Evolutionary conservation across 2,113 vertebrate genomes (phyloP).

Genomic region (Crotalus tigris): DNA sequence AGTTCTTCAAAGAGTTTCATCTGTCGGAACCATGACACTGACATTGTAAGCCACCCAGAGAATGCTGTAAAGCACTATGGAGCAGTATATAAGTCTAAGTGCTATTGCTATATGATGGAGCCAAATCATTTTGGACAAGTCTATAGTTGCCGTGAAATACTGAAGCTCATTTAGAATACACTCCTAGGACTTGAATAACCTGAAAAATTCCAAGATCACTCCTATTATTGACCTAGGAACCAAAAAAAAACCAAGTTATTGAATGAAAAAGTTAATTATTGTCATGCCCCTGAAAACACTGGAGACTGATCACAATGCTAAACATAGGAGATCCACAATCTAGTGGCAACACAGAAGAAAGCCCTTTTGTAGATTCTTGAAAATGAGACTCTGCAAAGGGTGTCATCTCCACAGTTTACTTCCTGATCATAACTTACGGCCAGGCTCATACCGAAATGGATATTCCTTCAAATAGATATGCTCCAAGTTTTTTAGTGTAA

Average conservation of each 20-base stretch:
- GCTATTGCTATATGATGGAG: not conserved
- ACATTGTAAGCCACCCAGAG: not conserved
- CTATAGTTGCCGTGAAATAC: not conserved
- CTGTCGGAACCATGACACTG: not conserved
- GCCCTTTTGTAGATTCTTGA: not conserved
- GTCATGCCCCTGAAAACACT: not conserved
- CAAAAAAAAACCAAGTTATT: not conserved
- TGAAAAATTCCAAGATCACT: not conserved
- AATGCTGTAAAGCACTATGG: not conserved
- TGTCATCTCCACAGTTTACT: not conserved
- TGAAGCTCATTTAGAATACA: not conserved
- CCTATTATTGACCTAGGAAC: not conserved
- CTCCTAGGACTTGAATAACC: not conserved
- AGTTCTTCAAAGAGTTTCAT: too few species aligned
- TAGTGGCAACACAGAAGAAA: not conserved
- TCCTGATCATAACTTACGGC: not conserved
- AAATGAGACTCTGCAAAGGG: not conserved
- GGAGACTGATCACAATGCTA: not conserved
- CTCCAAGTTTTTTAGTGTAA: not conserved
- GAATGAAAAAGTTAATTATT: not conserved
- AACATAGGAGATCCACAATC: not conserved
- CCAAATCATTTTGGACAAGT: not conserved
- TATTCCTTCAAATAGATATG: not conserved
- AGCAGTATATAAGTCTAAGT: not conserved
- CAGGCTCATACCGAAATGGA: not conserved